These are phyloP conservation scores for Cepaea hortensis DNA, from an alignment of 2,888 invertebrate genomes.

Conservation along the genomic window DNA sequence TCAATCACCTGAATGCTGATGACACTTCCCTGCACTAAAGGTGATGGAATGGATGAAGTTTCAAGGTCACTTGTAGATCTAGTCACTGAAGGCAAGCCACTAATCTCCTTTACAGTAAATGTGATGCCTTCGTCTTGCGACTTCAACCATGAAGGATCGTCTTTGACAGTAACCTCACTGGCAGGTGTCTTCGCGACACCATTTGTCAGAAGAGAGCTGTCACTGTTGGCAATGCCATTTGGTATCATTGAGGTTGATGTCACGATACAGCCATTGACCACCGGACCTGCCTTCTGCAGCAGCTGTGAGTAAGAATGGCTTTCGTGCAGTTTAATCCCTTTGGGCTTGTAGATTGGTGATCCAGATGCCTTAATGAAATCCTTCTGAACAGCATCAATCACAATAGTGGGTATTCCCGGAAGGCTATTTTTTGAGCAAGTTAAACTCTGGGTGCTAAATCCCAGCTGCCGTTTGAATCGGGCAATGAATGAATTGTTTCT, in stretches of 20 bases:
- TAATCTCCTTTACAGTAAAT: conserved; percentile 46
- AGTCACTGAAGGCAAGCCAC: conserved; percentile 35
- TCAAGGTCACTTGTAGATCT: conserved; percentile 38
- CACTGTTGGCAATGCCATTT: background rate
- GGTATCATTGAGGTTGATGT: conserved; percentile 1
- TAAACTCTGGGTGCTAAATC: conserved; percentile 67
- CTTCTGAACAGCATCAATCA: conserved; percentile 55
- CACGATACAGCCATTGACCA: conserved; percentile 1
- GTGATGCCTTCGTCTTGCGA: conserved; percentile 42
- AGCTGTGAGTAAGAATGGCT: conserved; percentile 19
- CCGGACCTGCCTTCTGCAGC: conserved; percentile 28
- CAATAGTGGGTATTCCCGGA: conserved; percentile 57
- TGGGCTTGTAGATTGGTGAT: conserved; percentile 57
- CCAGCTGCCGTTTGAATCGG: conserved; percentile 65
- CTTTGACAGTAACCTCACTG: conserved; percentile 30
- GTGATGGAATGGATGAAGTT: conserved; percentile 1
- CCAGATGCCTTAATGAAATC: conserved; percentile 44
- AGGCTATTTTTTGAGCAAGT: conserved; percentile 66
- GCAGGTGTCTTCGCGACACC: conserved; percentile 34
- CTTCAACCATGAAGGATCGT: conserved; percentile 57
- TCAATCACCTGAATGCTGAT: conserved; percentile 55
- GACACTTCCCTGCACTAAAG: conserved; percentile 49
- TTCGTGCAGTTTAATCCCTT: conserved; percentile 37
- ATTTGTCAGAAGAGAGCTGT: background rate
- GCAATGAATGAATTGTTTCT: conserved; percentile 67